phyloP scores from a whole-genome alignment of 2,888 invertebrate species.

The Apamea anceps region DNA sequence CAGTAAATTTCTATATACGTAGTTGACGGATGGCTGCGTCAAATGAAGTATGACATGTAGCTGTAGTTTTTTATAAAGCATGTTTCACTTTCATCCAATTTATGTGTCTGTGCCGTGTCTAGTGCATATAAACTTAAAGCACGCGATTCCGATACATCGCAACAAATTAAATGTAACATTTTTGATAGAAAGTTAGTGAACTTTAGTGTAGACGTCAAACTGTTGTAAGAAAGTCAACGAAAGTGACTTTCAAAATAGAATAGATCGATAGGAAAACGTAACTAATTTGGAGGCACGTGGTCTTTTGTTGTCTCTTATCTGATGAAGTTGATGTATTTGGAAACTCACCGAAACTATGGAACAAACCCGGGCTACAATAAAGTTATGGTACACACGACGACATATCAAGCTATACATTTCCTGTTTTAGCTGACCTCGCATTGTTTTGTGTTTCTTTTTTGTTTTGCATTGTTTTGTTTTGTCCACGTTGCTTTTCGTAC shows the following conservation, averaged over 20 bases:
- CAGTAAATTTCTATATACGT: constrained; percentile 20
- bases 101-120: constrained; percentile 52
- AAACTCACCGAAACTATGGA: neutral
- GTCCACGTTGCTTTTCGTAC: neutral
- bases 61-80: constrained; percentile 29
- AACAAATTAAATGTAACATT: constrained; percentile 52
- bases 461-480: no score
- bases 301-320: constrained; percentile 35
- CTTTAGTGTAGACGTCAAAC: constrained; percentile 32
- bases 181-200: constrained; percentile 61
- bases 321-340: constrained; percentile 8
- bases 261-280: constrained; percentile 54
- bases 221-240: constrained; percentile 57
- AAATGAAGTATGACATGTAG: constrained; percentile 9
- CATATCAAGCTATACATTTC: neutral
- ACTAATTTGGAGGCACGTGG: constrained; percentile 55
- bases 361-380: neutral
- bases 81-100: constrained; percentile 50
- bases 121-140: constrained; percentile 48
- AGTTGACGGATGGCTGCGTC: constrained; percentile 16
- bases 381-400: neutral
- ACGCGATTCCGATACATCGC: constrained; percentile 50
- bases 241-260: constrained; percentile 58
- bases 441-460: no score
- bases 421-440: neutral